Evolutionary conservation across 2,113 vertebrate genomes (phyloP), one percentile per base, ranked within the genome.

Genomic region (Gasterosteus aculeatus): DNA sequence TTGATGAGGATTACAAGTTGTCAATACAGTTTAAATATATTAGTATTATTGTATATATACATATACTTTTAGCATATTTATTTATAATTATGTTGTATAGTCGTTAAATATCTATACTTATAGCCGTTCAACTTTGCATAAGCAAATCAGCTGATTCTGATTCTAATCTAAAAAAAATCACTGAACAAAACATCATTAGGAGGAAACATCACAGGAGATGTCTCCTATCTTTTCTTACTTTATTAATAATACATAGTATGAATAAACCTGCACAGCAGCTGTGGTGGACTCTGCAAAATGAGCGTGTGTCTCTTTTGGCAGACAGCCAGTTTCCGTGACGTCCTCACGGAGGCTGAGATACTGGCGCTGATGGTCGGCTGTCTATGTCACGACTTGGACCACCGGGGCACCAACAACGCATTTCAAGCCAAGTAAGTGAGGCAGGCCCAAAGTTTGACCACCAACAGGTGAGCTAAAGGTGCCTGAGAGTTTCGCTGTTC

Each of bases 291-390:
- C 3, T 38, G 14, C 7, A 59, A 10, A 26, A 7, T 49, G 19
- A 10, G 7, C 31, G 44, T 4, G n/a, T 81, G 63, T 65, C 77
- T 10, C 22, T 83, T 71, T 84, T 10, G 42, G 12, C 77, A 95
- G 95, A 94, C 94, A 33, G 93, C 93, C 51, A 89, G 57, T 38
- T 94, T 95, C 77, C 93, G 91, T 84, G 94, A 95, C 10, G 84
- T 94, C 42, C 84, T 95, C 47, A 89, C 94, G 11, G 95, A 95
- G 10, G 84, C 92, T 33, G 95, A 95, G 86, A 94, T 83, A 41
- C 77, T 95, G 82, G 95, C 94, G 1, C 82, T 95, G 73, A 95
- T 95, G 95, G 95, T 95, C 18, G 95, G 95, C 51, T 94, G 94
- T 76, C 85, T 95, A 54, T 95, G 95, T 62, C 95, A 95, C 56